phyloP scores from a whole-genome alignment of 2,888 invertebrate genomes.

The Caenorhabditis virilis region DNA sequence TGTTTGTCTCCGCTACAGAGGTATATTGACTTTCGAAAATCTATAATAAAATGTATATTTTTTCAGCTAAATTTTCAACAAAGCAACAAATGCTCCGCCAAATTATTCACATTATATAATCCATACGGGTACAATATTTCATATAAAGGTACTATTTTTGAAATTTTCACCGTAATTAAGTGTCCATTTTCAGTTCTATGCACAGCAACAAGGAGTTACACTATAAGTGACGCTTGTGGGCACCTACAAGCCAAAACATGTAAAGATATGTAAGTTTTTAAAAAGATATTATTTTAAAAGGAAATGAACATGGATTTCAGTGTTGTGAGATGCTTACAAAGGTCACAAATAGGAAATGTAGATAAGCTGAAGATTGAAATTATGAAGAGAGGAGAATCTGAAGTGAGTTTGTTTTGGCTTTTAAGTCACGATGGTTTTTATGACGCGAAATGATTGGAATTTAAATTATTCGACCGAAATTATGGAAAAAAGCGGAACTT shows the following conservation, averaged over 20 bases:
- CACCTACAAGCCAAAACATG: constrained; percentile 33
- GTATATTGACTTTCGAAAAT: constrained; percentile 8
- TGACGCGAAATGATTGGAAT: too few species aligned
- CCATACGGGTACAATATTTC: constrained; percentile 40
- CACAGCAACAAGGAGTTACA: constrained; percentile 42
- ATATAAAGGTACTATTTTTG: constrained; percentile 26
- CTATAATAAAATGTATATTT: not conserved
- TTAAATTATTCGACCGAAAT: not conserved
- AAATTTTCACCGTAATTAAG: not conserved
- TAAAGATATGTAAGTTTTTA: constrained; percentile 41
- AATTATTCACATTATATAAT: constrained; percentile 44
- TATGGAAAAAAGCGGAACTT: not conserved
- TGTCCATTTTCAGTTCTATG: constrained; percentile 38
- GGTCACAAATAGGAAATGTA: constrained; percentile 26
- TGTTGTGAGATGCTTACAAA: constrained; percentile 36
- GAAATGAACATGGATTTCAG: constrained; percentile 16
- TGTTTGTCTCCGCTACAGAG: constrained; percentile 29
- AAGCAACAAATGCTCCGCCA: constrained; percentile 26
- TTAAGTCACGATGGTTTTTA: too few species aligned
- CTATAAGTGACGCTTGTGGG: constrained; percentile 32
- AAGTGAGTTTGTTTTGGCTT: constrained; percentile 12
- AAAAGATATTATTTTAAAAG: not conserved
- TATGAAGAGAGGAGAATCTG: constrained; percentile 25
- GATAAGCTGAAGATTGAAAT: constrained; percentile 37
- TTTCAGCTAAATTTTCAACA: constrained; percentile 33